Conservation (phyloP, 2,888 invertebrate genomes). For the Drosophila atripex region DNA sequence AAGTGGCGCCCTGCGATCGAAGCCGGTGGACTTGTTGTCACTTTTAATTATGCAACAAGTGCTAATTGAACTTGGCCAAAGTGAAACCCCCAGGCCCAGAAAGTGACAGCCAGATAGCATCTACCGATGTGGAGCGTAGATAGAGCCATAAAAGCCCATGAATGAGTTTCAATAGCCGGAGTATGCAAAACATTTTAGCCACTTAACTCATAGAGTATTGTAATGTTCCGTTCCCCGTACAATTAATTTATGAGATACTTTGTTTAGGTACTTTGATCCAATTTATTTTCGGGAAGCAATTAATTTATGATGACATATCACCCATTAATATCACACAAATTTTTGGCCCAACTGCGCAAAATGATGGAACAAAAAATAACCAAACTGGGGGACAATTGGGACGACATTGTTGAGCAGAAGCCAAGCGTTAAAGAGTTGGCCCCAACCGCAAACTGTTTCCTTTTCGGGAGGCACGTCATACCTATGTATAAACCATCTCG, state of each 20-base stretch:
- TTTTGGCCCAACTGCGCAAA: constrained; percentile 40
- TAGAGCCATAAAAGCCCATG: constrained; percentile 37
- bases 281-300: constrained; percentile 34
- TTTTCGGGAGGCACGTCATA: constrained; percentile 34
- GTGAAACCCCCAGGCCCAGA: constrained; percentile 29
- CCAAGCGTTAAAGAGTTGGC: constrained; percentile 24
- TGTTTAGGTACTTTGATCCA: constrained; percentile 20
- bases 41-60: constrained; percentile 49
- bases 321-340: constrained; percentile 36
- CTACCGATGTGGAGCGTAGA: constrained; percentile 11
- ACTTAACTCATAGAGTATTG: constrained; percentile 1
- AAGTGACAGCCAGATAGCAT: constrained; percentile 27
- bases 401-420: constrained; percentile 33
- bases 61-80: constrained; percentile 59
- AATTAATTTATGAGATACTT: constrained; percentile 33
- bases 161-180: constrained; percentile 12
- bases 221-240: neutral
- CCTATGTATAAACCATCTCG: constrained; percentile 21
- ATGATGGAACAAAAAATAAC: constrained; percentile 37
- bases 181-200: constrained; percentile 11
- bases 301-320: constrained; percentile 71
- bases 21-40: constrained; percentile 51
- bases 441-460: constrained; percentile 4
- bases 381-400: constrained; percentile 24
- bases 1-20: constrained; percentile 49